These are phyloP conservation scores for Vanacampus margaritifer DNA, from an alignment of 2,113 vertebrate genomes.

Conservation along the genomic window DNA sequence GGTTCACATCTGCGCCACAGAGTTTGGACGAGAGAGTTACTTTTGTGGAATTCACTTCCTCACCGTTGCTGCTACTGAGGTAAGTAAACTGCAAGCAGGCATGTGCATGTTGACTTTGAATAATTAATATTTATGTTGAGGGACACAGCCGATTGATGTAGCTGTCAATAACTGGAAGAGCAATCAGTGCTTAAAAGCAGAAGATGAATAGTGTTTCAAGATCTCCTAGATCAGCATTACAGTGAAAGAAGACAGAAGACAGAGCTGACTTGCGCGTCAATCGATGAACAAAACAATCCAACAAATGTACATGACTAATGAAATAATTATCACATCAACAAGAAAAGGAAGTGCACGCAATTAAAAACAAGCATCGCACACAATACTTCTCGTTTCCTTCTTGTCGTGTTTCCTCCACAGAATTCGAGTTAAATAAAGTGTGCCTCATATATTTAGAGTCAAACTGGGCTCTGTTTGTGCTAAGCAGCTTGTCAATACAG, in stretches of 20 bases:
- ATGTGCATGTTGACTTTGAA: constrained; percentile 27
- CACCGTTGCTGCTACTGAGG: constrained; percentile 14
- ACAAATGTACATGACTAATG: constrained; percentile 50
- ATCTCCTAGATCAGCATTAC: constrained; percentile 54
- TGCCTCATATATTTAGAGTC: constrained; percentile 82
- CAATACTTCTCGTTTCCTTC: neutral
- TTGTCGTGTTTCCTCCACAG: constrained; percentile 53
- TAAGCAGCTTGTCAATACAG: constrained; percentile 79
- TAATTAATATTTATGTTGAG: constrained; percentile 44
- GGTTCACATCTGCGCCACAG: constrained; percentile 50
- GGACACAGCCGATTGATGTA: constrained; percentile 30
- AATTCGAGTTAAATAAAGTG: constrained; percentile 79
- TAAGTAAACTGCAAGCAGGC: constrained; percentile 33
- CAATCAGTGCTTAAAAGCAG: constrained; percentile 40
- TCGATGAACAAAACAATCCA: constrained; percentile 50
- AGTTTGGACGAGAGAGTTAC: constrained; percentile 31
- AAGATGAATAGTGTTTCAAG: constrained; percentile 54
- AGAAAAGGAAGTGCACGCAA: neutral
- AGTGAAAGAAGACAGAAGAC: constrained; percentile 21
- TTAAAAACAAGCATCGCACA: constrained; percentile 5
- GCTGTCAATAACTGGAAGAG: constrained; percentile 24
- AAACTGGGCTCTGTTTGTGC: constrained; percentile 79
- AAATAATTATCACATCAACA: constrained; percentile 41
- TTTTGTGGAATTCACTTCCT: constrained; percentile 11
- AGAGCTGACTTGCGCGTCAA: constrained; percentile 44